A percentile compares a stretch with the other conserved stretches of the same genome.
phyloP scores from a whole-genome alignment of 2,888 invertebrate genomes.

The Ctena decussata region DNA sequence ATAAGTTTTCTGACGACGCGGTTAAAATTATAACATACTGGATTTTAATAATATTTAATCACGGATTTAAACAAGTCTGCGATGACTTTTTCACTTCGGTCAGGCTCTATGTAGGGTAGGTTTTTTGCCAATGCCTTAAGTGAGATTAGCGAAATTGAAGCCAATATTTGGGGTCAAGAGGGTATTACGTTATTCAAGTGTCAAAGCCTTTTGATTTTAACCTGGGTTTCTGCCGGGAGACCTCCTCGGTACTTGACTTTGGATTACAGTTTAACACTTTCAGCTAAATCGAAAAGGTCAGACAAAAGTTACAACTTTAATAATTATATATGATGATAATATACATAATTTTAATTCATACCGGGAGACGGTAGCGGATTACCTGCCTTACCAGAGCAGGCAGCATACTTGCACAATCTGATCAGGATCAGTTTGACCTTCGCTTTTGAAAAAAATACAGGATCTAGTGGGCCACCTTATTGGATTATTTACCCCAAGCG shows the following conservation, averaged over 20 bases:
- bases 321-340: too few relatives aligned
- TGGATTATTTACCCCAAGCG: too few relatives aligned
- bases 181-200: constrained; percentile 4
- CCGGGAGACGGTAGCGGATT: too few relatives aligned
- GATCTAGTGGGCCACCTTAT: too few relatives aligned
- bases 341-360: too few relatives aligned
- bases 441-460: too few relatives aligned
- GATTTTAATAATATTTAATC: constrained; percentile 55
- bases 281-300: not conserved
- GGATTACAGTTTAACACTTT: not conserved
- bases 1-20: too few relatives aligned
- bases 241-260: constrained; percentile 6
- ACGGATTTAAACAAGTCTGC: constrained; percentile 56
- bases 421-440: too few relatives aligned
- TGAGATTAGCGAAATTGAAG: not conserved
- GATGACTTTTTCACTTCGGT: constrained; percentile 62
- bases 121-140: constrained; percentile 1
- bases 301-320: not conserved
- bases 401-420: too few relatives aligned
- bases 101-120: not conserved
- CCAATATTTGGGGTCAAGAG: not conserved
- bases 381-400: too few relatives aligned
- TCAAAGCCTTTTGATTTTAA: constrained; percentile 8
- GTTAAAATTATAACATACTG: constrained; percentile 11
- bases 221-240: not conserved